Percentiles rank a stretch among this genome's conserved stretches.
Conservation (phyloP, 2,113 vertebrate species). For the Agapornis roseicollis region DNA sequence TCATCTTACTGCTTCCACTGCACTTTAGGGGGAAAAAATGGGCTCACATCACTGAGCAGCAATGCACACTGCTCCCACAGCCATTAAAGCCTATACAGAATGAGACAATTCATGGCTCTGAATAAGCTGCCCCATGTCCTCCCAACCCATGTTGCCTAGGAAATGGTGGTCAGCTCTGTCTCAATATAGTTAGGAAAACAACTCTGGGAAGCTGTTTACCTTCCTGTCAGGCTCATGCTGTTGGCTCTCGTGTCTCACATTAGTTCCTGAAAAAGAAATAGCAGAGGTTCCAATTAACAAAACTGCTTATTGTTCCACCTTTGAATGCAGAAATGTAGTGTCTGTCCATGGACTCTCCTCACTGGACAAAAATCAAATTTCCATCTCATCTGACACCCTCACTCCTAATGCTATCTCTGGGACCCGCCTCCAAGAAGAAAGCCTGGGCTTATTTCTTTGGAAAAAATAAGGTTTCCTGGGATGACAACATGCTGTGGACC, state of each 20-base stretch:
- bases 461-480: neutral
- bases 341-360: neutral
- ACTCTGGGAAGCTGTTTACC: constrained; percentile 26
- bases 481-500: neutral
- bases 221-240: constrained; percentile 49
- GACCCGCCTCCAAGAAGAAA: neutral
- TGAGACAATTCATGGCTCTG: neutral
- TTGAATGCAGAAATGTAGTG: neutral
- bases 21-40: neutral
- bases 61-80: neutral
- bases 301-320: neutral
- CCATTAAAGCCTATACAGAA: neutral
- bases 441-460: neutral
- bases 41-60: neutral
- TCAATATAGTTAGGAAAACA: neutral
- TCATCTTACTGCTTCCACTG: neutral
- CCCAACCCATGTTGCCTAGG: neutral
- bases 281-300: neutral
- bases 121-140: neutral
- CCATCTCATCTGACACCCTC: neutral
- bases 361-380: neutral
- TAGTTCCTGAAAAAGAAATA: constrained; percentile 34
- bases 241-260: neutral
- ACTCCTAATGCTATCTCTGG: neutral
- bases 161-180: neutral